phyloP scores from a whole-genome alignment of 2,113 vertebrate genomes.

The Pagrus major region DNA sequence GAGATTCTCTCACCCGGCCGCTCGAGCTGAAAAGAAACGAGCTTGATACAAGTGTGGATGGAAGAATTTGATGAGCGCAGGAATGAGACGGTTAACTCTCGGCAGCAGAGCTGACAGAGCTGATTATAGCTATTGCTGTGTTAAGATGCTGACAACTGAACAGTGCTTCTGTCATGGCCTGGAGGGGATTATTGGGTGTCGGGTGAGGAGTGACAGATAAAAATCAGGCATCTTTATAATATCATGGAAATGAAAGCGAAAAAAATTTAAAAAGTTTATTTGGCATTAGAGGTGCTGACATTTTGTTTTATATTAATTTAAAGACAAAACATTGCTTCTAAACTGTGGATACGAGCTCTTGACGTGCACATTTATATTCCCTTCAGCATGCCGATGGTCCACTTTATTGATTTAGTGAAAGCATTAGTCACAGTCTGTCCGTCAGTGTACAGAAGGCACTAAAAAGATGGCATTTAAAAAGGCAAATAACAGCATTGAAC shows the following conservation, averaged over 20 bases:
- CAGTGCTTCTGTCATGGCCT: constrained; percentile 61
- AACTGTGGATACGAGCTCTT: constrained; percentile 13
- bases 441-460: constrained; percentile 16
- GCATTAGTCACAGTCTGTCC: constrained; percentile 65
- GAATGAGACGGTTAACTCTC: constrained; percentile 65
- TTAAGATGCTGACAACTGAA: constrained; percentile 65
- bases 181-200: constrained; percentile 56
- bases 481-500: constrained; percentile 16
- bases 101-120: constrained; percentile 58
- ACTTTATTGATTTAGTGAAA: constrained; percentile 68
- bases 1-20: constrained; percentile 31
- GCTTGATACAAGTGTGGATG: constrained; percentile 31
- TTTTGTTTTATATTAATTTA: constrained; percentile 10
- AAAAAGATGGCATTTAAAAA: constrained; percentile 22
- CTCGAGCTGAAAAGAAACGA: constrained; percentile 36
- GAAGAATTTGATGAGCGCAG: constrained; percentile 52
- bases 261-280: not conserved
- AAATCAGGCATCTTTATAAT: constrained; percentile 46
- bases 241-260: constrained; percentile 27
- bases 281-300: constrained; percentile 5
- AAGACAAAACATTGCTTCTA: constrained; percentile 44
- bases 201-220: constrained; percentile 37
- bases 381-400: constrained; percentile 39
- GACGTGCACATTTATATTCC: constrained; percentile 37
- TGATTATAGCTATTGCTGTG: constrained; percentile 59